Percentiles rank a stretch among this genome's conserved stretches.
Conservation (phyloP, 2,888 invertebrate species). For the Limenitis camilla region DNA sequence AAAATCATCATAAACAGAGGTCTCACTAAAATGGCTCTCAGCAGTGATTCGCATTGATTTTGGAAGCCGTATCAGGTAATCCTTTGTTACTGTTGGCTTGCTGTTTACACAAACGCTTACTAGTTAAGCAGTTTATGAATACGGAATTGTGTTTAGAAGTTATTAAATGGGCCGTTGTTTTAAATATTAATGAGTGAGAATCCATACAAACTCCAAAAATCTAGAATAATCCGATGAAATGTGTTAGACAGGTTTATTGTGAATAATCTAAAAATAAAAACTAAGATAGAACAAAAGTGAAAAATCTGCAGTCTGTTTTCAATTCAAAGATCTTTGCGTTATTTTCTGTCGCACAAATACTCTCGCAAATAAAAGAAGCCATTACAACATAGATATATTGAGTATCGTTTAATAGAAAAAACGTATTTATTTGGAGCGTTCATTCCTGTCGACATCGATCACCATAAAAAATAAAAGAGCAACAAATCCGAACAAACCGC, state of each 20-base stretch:
- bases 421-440: constrained; percentile 22
- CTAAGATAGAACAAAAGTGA: too few relatives aligned
- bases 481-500: constrained; percentile 57
- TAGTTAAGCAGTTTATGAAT: constrained; percentile 60
- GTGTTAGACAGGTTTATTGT: too few relatives aligned
- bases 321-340: not conserved
- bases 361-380: constrained; percentile 11
- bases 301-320: not conserved
- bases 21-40: constrained; percentile 24
- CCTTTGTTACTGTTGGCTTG: constrained; percentile 58
- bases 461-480: constrained; percentile 31
- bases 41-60: constrained; percentile 63
- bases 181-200: constrained; percentile 10
- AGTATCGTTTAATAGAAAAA: constrained; percentile 18
- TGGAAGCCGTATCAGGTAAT: constrained; percentile 60
- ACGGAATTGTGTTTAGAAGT: constrained; percentile 33
- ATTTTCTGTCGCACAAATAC: constrained; percentile 6
- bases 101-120: constrained; percentile 71
- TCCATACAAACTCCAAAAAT: not conserved
- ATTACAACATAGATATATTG: constrained; percentile 14
- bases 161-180: constrained; percentile 25
- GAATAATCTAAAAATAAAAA: not conserved
- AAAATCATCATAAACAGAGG: constrained; percentile 21
- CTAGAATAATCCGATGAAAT: too few relatives aligned
- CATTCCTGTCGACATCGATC: constrained; percentile 38